Conservation (phyloP, 2,888 invertebrate genomes). For the Rhagophthalmus giganteus region DNA sequence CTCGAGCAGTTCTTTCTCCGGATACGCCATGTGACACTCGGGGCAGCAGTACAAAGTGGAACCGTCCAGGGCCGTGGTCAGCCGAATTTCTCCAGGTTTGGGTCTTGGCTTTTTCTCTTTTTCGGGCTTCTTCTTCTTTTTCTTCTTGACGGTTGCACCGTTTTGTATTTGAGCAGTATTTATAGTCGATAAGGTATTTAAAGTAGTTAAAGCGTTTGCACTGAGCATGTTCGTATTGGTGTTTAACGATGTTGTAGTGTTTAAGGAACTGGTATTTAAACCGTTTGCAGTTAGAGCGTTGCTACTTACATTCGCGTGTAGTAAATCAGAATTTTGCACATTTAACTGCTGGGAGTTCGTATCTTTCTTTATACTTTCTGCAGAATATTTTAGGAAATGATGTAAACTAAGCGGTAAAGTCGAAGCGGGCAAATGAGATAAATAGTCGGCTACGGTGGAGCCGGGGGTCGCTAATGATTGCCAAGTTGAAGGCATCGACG, state of each 20-base stretch:
- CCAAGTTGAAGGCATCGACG: constrained; percentile 66
- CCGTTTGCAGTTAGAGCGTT: constrained; percentile 44
- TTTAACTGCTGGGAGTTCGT: constrained; percentile 55
- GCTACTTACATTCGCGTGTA: constrained; percentile 41
- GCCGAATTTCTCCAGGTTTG: constrained; percentile 80
- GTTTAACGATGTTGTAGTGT: constrained; percentile 26
- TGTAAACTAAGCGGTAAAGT: constrained; percentile 77
- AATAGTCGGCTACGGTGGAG: constrained; percentile 82
- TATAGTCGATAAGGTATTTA: constrained; percentile 56
- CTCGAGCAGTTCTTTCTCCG: constrained; percentile 79
- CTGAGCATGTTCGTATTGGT: constrained; percentile 47
- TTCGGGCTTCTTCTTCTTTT: constrained; percentile 76
- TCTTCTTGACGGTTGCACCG: constrained; percentile 65
- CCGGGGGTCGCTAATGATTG: constrained; percentile 67
- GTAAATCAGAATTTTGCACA: constrained; percentile 42
- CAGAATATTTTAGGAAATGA: constrained; percentile 82
- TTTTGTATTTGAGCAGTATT: constrained; percentile 50
- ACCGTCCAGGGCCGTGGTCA: constrained; percentile 79
- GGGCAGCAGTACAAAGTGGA: constrained; percentile 85
- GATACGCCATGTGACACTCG: constrained; percentile 88
- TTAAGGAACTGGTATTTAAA: constrained; percentile 47
- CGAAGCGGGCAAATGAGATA: constrained; percentile 76
- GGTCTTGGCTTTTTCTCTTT: constrained; percentile 83
- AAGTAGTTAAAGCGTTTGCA: constrained; percentile 58
- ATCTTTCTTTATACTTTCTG: constrained; percentile 76